Percentiles rank a stretch among this genome's conserved stretches.
These are phyloP conservation scores for Podilymbus podiceps DNA, from an alignment of 2,113 vertebrate species.

Conservation along the genomic window DNA sequence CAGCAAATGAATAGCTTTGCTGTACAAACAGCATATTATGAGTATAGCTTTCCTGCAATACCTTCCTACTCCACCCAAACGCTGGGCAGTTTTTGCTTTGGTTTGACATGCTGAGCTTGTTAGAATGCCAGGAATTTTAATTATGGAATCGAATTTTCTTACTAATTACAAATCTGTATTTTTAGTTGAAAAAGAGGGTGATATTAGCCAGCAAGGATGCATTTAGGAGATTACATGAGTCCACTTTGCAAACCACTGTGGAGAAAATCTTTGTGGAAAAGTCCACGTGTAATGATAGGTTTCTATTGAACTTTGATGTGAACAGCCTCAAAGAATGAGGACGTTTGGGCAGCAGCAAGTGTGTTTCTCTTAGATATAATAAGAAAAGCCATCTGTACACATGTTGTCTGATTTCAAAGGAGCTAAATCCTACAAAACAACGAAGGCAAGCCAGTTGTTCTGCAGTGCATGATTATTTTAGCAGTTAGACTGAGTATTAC, in stretches of 20 bases:
- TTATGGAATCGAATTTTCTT: not conserved
- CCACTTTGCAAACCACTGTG: not conserved
- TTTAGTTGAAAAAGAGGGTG: conserved; percentile 14
- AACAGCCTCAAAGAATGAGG: conserved; percentile 24
- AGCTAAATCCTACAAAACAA: not conserved
- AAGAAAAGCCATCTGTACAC: not conserved
- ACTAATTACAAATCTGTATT: conserved; percentile 18
- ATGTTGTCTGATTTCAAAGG: conserved; percentile 6
- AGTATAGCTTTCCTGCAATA: conserved; percentile 15
- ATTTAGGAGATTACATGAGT: conserved; percentile 18
- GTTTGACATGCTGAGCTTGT: not conserved
- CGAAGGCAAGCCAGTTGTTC: not conserved
- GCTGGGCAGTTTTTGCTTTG: not conserved
- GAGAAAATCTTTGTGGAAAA: not conserved
- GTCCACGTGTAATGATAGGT: not conserved
- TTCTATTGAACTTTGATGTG: conserved; percentile 33
- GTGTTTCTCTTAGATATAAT: not conserved
- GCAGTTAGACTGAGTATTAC: not conserved
- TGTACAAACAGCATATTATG: conserved; percentile 32
- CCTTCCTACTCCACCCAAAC: conserved; percentile 33
- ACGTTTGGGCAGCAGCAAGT: conserved; percentile 1
- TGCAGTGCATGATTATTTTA: not conserved
- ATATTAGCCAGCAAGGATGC: not conserved
- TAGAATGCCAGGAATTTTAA: conserved; percentile 34
- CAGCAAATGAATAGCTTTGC: conserved; percentile 54